Conservation (phyloP, 1,140 invertebrate species). For the Drosophila littoralis region DNA sequence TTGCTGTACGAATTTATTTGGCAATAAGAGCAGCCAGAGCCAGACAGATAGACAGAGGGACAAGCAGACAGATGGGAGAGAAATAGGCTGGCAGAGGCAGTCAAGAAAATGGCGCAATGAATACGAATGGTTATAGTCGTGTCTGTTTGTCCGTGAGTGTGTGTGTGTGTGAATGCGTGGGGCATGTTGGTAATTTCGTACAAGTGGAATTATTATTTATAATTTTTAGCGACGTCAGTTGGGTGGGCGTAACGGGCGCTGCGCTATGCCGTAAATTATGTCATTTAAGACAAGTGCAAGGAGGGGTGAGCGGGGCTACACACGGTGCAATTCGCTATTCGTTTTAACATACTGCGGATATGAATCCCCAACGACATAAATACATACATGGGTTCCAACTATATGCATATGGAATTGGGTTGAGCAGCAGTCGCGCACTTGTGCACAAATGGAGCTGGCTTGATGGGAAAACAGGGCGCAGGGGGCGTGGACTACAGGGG, state of each 20-base stretch:
- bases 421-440: slow-evolving; percentile 53
- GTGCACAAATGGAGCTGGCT: slow-evolving; percentile 24
- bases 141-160: slow-evolving; percentile 12
- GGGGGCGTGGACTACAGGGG: neutral
- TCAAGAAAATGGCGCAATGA: slow-evolving; percentile 71
- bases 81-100: slow-evolving; percentile 41
- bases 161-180: slow-evolving; percentile 42
- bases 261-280: slow-evolving; percentile 80
- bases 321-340: slow-evolving; percentile 43
- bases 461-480: neutral
- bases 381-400: slow-evolving; percentile 41
- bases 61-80: slow-evolving; percentile 24
- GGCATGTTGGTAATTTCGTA: slow-evolving; percentile 71
- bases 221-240: slow-evolving; percentile 77
- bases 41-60: slow-evolving; percentile 32
- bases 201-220: slow-evolving; percentile 82
- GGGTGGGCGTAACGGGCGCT: slow-evolving; percentile 77
- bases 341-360: slow-evolving; percentile 55
- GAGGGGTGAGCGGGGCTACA: neutral
- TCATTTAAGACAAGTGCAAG: slow-evolving; percentile 77
- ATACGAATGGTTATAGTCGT: slow-evolving; percentile 53
- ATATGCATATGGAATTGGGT: slow-evolving; percentile 80
- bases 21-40: slow-evolving; percentile 72
- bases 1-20: slow-evolving; percentile 80
- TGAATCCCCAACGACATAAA: slow-evolving; percentile 46